Conservation (phyloP, 1,140 invertebrate species). For the Neodiprion pinetum region DNA sequence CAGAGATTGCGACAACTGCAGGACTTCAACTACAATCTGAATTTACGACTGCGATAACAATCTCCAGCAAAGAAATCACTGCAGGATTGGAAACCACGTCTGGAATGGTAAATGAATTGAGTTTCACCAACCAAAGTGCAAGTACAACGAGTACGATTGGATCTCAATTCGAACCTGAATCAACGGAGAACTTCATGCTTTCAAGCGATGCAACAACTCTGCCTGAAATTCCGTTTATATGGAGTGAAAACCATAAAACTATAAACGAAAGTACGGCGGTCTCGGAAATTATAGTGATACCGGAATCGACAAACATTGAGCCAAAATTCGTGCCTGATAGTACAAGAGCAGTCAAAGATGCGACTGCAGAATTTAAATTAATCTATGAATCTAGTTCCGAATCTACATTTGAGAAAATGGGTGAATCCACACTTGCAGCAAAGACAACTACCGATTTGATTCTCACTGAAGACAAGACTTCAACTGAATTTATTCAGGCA, state of each 20-base stretch:
- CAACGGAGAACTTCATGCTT: too few relatives aligned
- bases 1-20: background rate
- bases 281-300: constrained; percentile 12
- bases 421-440: too few relatives aligned
- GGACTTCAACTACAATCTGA: background rate
- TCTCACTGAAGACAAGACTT: too few relatives aligned
- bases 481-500: too few relatives aligned
- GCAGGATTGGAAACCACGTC: background rate
- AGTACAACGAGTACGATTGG: background rate
- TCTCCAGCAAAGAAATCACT: background rate
- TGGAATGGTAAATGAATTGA: background rate
- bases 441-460: too few relatives aligned
- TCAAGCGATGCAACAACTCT: background rate
- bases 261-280: background rate
- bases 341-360: too few relatives aligned
- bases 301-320: constrained; percentile 7
- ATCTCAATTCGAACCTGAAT: too few relatives aligned
- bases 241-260: background rate
- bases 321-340: background rate
- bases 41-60: constrained; percentile 1
- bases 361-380: too few relatives aligned
- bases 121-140: background rate
- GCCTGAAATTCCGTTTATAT: background rate
- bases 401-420: background rate
- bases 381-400: too few relatives aligned